A percentile compares a stretch with the other conserved stretches of the same genome.
phyloP scores from a whole-genome alignment of 2,113 vertebrate species.

The Ia io region DNA sequence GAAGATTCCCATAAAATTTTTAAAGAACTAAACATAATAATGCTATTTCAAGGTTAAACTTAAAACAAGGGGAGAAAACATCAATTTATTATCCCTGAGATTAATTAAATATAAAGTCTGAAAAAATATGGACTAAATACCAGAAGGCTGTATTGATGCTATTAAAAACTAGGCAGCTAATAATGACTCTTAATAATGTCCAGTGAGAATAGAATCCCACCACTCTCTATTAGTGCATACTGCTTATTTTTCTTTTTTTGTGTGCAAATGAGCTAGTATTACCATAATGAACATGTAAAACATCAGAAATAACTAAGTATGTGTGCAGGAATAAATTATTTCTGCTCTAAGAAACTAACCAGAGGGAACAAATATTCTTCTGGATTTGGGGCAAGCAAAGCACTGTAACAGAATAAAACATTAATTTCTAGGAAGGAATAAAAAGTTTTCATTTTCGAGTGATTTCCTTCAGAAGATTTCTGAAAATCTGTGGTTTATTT shows the following conservation, averaged over 20 bases:
- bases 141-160: conserved; percentile 36
- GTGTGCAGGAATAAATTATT: conserved; percentile 34
- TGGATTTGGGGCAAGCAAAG: not conserved
- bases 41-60: conserved; percentile 42
- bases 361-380: conserved; percentile 18
- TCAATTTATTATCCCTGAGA: conserved; percentile 59
- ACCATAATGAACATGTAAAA: conserved; percentile 42
- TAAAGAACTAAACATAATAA: conserved; percentile 47
- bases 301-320: conserved; percentile 32
- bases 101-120: conserved; percentile 65
- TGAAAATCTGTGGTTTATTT: not conserved
- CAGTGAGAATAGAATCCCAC: not conserved
- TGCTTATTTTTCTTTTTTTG: not conserved
- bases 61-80: conserved; percentile 21
- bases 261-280: not conserved
- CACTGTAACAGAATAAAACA: conserved; percentile 1
- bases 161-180: conserved; percentile 12
- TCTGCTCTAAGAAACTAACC: not conserved
- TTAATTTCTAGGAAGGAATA: conserved; percentile 13
- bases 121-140: conserved; percentile 53
- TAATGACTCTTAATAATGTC: conserved; percentile 55
- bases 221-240: not conserved
- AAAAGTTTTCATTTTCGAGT: not conserved
- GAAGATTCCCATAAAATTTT: conserved; percentile 29
- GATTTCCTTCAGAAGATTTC: conserved; percentile 24